Conservation (phyloP, 2,797 vertebrate species). For the Hoplostethus mediterraneus region DNA sequence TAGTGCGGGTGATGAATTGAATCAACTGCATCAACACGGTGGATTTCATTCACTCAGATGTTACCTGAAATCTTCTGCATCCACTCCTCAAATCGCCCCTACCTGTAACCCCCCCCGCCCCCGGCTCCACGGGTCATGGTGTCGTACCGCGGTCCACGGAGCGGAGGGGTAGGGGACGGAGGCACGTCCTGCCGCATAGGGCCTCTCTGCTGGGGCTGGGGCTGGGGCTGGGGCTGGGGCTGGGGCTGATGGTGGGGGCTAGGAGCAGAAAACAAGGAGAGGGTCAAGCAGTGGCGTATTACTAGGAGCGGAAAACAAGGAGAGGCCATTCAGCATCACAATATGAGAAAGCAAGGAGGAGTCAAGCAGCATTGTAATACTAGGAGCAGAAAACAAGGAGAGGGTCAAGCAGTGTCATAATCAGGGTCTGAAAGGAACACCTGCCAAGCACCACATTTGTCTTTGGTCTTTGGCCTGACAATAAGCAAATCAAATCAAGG, state of each 20-base stretch:
- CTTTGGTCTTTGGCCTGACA: too few species aligned
- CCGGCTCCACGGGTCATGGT: conserved; percentile 84
- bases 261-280: conserved; percentile 5
- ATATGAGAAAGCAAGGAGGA: conserved; percentile 7
- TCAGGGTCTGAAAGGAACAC: too few species aligned
- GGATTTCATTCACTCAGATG: neutral
- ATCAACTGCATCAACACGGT: too few species aligned
- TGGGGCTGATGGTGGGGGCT: conserved; percentile 61
- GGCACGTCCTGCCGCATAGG: conserved; percentile 95
- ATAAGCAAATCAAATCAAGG: too few species aligned
- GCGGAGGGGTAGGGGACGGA: conserved; percentile 91
- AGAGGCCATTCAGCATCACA: neutral
- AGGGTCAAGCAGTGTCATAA: neutral
- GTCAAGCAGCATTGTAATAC: too few species aligned
- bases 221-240: conserved; percentile 24
- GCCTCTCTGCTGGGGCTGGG: conserved; percentile 85
- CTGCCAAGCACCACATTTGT: too few species aligned
- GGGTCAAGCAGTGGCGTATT: neutral
- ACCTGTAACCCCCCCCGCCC: conserved; percentile 77
- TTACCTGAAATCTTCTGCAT: conserved; percentile 53
- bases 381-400: neutral
- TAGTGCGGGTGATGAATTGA: too few species aligned
- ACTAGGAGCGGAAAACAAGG: neutral
- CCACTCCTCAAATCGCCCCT: conserved; percentile 37
- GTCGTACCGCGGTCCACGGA: conserved; percentile 86